Evolutionary conservation across 1,140 invertebrate species (phyloP), one percentile per base, ranked within the genome.

Genomic region (Metopolophium dirhodum): DNA sequence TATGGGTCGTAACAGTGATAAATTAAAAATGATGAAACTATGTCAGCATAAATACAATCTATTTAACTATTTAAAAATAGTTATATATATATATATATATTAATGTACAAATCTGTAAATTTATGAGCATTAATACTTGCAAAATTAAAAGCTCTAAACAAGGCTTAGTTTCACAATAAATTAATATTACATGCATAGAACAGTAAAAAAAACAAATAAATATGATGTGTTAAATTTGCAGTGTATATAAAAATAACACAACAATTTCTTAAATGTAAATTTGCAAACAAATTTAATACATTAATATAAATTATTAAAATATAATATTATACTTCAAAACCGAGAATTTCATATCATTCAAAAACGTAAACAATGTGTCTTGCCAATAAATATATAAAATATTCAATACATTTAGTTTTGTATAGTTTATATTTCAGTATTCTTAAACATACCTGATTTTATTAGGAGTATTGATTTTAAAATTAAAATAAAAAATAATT

Each of bases 391-490:
- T 45, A 85, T 20, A 41, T 23, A 85, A 37, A 41, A 85, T 45
- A 85, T 41, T 26, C 2, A 41, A 85, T 85, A 41, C 7, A 85
- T 85, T 41, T 37, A 82, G n/a, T 35, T 82, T 82, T 35, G 37
- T 35, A 37, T 22, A 82, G 14, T 82, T 37, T 37, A 82, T 68
- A 68, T n/a, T 68, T 35, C 20, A 82, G 77, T 82, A 37, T 35
- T 82, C 26, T 85, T 41, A 41, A 85, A 83, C 3, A 41, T 41
- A 41, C 35, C 8, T 68, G 35, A 85, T 85, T 85, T 85, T 30
- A 68, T 30, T 68, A 61, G 61, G 61, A 68, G 61, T 68, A 68
- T 68, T 68, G 26, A 68, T 68, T 85, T 85, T 85, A 85, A 85
- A 85, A 85, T 85, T 85, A 85, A 41, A 23, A 85, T 85, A 45